These are phyloP conservation scores for Idaea aversata DNA, from an alignment of 2,888 invertebrate species.

Conservation along the genomic window DNA sequence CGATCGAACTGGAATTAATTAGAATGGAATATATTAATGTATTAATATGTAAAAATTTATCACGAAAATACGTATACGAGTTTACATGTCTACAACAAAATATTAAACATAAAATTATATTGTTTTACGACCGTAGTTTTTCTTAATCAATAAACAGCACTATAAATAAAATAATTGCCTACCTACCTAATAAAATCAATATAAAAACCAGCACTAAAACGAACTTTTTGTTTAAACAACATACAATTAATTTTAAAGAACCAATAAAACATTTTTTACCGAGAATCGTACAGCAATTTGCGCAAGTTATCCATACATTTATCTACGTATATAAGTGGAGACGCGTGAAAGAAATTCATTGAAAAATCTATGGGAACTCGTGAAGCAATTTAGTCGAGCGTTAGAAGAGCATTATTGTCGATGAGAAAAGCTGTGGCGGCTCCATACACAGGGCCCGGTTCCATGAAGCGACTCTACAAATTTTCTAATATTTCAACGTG, in stretches of 20 bases:
- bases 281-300: constrained; percentile 19
- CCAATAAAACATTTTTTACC: constrained; percentile 15
- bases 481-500: background rate
- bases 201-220: constrained; percentile 2
- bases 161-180: background rate
- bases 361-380: constrained; percentile 38
- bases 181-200: constrained; percentile 23
- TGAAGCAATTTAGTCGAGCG: constrained; percentile 46
- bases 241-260: constrained; percentile 12
- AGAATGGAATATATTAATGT: too few species aligned
- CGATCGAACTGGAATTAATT: too few species aligned
- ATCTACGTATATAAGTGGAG: constrained; percentile 22
- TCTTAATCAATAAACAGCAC: background rate
- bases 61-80: too few species aligned
- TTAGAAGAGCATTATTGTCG: constrained; percentile 43
- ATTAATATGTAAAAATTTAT: too few species aligned
- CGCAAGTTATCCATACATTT: constrained; percentile 21
- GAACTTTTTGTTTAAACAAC: constrained; percentile 5
- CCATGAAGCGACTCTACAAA: background rate
- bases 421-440: constrained; percentile 55
- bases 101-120: background rate
- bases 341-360: constrained; percentile 27
- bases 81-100: background rate
- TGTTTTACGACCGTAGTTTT: background rate
- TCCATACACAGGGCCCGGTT: constrained; percentile 31